Evolutionary conservation across 2,888 invertebrate species (phyloP).

Genomic region (Linnaemya vulpina): DNA sequence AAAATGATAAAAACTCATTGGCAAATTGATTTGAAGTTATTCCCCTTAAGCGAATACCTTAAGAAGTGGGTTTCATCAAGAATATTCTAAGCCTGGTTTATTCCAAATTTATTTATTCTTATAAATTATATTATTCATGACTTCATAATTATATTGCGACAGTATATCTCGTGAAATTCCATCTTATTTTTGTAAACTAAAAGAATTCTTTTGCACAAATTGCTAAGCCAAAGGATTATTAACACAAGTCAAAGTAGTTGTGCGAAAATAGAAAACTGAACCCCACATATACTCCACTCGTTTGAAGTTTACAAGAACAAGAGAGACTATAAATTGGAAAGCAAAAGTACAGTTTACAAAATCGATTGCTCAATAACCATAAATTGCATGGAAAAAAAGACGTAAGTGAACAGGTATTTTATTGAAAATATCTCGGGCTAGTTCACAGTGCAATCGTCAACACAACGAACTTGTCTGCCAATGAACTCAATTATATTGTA

Average conservation of each 20-base stretch:
- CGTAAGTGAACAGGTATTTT: constrained; percentile 1
- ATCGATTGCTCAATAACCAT: not conserved
- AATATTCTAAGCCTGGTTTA: too few species aligned
- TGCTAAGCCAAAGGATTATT: not conserved
- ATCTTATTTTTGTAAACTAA: too few species aligned
- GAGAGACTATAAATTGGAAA: constrained; percentile 10
- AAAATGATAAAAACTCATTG: too few species aligned
- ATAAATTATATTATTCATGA: too few species aligned
- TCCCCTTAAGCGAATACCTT: too few species aligned
- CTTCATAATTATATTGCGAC: too few species aligned
- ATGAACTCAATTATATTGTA: not conserved
- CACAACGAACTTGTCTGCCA: not conserved
- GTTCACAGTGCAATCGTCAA: not conserved
- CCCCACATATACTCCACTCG: not conserved
- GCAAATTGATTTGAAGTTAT: too few species aligned
- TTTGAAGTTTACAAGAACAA: not conserved
- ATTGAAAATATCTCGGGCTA: not conserved
- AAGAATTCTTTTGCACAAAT: not conserved
- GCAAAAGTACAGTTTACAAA: not conserved
- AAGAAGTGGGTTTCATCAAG: too few species aligned
- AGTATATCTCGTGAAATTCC: too few species aligned
- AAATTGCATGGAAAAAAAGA: constrained; percentile 2
- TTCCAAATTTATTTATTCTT: too few species aligned
- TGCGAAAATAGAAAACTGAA: not conserved
- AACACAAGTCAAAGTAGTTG: not conserved